These are phyloP conservation scores for Tokudaia tokunoshimensis DNA, from an alignment of 2,797 vertebrate genomes.

Conservation along the genomic window DNA sequence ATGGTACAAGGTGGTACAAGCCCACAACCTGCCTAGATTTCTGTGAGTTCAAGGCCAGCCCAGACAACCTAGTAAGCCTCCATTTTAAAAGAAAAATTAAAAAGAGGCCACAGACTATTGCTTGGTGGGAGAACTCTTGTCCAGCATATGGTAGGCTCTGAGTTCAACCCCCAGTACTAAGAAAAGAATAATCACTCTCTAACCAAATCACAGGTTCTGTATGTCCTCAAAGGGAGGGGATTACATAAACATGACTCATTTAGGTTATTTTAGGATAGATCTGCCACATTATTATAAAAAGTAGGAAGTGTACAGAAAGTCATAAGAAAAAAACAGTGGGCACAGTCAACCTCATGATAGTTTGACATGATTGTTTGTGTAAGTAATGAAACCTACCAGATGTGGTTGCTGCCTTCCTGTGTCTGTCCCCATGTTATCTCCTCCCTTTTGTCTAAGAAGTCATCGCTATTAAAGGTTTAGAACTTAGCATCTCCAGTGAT, in stretches of 20 bases:
- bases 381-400: background rate
- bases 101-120: background rate
- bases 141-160: background rate
- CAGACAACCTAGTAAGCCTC: background rate
- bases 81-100: background rate
- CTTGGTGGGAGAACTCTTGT: background rate
- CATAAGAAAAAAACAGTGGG: background rate
- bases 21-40: background rate
- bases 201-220: background rate
- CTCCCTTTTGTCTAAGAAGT: background rate
- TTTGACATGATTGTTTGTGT: background rate
- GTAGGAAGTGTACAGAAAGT: conserved; percentile 14
- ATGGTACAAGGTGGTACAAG: background rate
- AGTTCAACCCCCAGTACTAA: background rate
- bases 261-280: background rate
- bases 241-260: conserved; percentile 1
- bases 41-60: background rate
- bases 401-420: background rate
- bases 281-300: conserved; percentile 38
- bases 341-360: background rate
- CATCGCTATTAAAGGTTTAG: background rate
- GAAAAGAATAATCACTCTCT: background rate
- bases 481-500: background rate
- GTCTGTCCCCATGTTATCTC: background rate
- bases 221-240: background rate